Evolutionary conservation across 2,888 invertebrate species (phyloP).

Genomic region (Lithosia quadra): DNA sequence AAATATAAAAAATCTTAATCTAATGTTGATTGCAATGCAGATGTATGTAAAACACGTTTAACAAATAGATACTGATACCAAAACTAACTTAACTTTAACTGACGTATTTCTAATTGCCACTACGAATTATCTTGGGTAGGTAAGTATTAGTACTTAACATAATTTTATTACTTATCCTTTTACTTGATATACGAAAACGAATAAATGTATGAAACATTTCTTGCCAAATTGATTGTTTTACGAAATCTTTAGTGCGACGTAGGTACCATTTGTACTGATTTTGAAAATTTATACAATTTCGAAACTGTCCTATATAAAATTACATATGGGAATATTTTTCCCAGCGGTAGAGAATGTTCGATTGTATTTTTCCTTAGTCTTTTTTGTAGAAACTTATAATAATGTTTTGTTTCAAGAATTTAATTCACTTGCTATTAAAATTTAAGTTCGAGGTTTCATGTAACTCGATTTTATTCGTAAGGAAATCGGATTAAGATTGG

Average conservation of each 20-base stretch:
- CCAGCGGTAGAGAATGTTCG: background rate
- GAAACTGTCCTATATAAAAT: background rate
- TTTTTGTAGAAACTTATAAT: background rate
- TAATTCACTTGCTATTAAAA: background rate
- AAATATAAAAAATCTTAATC: too few relatives aligned
- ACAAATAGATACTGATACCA: too few relatives aligned
- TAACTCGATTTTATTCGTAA: background rate
- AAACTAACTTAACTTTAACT: too few relatives aligned
- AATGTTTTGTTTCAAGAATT: constrained; percentile 2
- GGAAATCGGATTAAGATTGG: background rate
- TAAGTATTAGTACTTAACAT: too few relatives aligned
- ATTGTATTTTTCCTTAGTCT: background rate
- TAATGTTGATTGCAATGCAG: too few relatives aligned
- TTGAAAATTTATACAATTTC: background rate
- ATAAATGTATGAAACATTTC: too few relatives aligned
- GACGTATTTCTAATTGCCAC: too few relatives aligned
- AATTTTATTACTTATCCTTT: too few relatives aligned
- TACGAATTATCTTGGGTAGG: too few relatives aligned
- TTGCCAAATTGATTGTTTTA: background rate
- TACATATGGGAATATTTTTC: background rate
- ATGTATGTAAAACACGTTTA: too few relatives aligned
- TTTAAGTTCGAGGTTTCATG: background rate
- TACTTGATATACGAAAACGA: too few relatives aligned
- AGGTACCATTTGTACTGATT: background rate
- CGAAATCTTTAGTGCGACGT: background rate